Evolutionary conservation across 2,888 invertebrate species (phyloP), one percentile per base, ranked within the genome.

Genomic region (Steinernema scapterisci): DNA sequence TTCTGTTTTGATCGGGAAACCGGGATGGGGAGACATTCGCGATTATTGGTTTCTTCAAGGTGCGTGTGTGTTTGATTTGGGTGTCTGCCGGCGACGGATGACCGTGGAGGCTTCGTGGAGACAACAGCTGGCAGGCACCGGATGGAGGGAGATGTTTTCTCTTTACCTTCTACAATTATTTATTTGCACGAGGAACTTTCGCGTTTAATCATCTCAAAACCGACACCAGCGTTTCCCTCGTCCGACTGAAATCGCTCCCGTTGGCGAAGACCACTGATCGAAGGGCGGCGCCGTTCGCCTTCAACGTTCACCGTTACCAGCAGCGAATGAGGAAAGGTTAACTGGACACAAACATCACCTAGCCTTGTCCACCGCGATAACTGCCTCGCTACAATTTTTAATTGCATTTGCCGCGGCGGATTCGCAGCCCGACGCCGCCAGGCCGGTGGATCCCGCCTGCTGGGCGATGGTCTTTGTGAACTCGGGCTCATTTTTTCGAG

Each of bases 81-180:
- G 31, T 63, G 63, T 25, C 25, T 27, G 63, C 31, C 63, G 54
- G 21, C 54, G 54, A 54, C 25, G 63, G 63, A 27, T 63, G 31
- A 13, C 63, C 16, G 63, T 25, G 25, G 31, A 63, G 63, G 63
- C 31, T 25, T 13, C 19, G 63, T 27, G 16, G 63, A 9, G 63
- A 31, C 63, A 25, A 31, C 63, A 63, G 63, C 63, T 31, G 63
- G 63, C 63, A 63, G 63, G 63, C 63, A 63, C 63, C 63, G 31
- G 63, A 27, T 9, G 38, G 16, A 63, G 27, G 54, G 16, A 16
- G 63, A 63, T 63, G 63, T 63, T 63, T 63, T 63, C 16, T 11
- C 63, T n/a, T 63, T 63, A 38, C 63, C 63, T 63, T 31, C 63
- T 63, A 63, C 63, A 63, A 63, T 31, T 63, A 63, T 63, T 63